Percentiles rank a stretch among this genome's conserved stretches.
phyloP scores from a whole-genome alignment of 2,797 vertebrate species.

The Hozukius guyotensis region DNA sequence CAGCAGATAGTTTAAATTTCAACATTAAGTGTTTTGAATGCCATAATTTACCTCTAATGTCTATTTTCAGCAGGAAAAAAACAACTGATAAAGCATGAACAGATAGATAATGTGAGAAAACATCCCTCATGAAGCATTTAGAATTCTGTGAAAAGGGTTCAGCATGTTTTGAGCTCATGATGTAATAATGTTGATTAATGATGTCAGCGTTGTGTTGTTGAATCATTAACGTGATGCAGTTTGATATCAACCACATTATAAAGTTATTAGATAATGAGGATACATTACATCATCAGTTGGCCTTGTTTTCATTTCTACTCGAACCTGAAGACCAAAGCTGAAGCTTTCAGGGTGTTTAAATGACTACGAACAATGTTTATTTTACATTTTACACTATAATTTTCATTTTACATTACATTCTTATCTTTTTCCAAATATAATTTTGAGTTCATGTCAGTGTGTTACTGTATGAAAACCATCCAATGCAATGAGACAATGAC shows the following conservation, averaged over 20 bases:
- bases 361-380: background rate
- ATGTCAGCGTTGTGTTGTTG: background rate
- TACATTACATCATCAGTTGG: background rate
- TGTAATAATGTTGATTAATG: background rate
- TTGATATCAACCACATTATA: background rate
- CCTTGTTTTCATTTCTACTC: too few species aligned
- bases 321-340: background rate
- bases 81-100: background rate
- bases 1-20: background rate
- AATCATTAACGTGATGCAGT: background rate
- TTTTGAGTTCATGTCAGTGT: background rate
- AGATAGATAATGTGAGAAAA: background rate
- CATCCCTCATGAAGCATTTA: background rate
- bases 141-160: background rate
- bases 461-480: background rate
- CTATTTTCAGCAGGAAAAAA: background rate
- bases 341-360: background rate
- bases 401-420: background rate
- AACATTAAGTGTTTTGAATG: background rate
- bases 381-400: too few species aligned
- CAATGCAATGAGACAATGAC: background rate
- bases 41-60: background rate
- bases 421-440: background rate
- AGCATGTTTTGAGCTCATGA: background rate
- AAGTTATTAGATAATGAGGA: background rate